Conservation (phyloP, 2,888 invertebrate genomes). For the Ashinkailepas kermadecensis region DNA sequence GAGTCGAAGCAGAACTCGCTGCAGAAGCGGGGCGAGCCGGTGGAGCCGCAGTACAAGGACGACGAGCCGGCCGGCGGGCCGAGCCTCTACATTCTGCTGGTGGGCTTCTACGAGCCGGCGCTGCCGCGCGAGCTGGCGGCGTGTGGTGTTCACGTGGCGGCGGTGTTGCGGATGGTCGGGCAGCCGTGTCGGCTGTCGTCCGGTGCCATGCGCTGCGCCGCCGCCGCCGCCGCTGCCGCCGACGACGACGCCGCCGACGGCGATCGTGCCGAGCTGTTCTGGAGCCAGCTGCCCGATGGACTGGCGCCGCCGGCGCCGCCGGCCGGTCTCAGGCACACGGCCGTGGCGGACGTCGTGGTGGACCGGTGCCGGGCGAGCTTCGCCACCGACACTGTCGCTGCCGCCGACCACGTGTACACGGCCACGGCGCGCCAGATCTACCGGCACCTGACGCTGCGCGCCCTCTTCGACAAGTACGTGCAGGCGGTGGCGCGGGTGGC, state of each 20-base stretch:
- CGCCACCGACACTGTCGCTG: background rate
- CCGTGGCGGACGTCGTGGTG: background rate
- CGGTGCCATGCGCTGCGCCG: no score
- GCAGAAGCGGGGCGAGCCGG: conserved; percentile 8
- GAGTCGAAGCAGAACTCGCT: background rate
- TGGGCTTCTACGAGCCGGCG: background rate
- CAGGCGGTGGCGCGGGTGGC: background rate
- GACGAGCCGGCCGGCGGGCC: conserved; percentile 20
- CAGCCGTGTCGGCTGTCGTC: background rate
- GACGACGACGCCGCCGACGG: background rate
- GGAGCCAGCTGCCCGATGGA: background rate
- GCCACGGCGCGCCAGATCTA: background rate
- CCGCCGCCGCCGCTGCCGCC: background rate
- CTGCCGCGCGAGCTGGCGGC: background rate
- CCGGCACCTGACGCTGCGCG: background rate
- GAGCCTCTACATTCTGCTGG: background rate
- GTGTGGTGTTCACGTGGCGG: background rate
- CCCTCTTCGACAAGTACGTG: background rate
- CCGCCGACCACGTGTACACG: background rate
- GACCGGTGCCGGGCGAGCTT: background rate
- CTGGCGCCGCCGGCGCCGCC: background rate
- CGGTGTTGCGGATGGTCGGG: background rate
- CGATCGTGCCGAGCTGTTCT: background rate
- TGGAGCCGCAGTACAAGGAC: conserved; percentile 5
- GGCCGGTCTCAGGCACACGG: background rate